Conservation (phyloP, 2,888 invertebrate species). For the Sminthurinus aureus region DNA sequence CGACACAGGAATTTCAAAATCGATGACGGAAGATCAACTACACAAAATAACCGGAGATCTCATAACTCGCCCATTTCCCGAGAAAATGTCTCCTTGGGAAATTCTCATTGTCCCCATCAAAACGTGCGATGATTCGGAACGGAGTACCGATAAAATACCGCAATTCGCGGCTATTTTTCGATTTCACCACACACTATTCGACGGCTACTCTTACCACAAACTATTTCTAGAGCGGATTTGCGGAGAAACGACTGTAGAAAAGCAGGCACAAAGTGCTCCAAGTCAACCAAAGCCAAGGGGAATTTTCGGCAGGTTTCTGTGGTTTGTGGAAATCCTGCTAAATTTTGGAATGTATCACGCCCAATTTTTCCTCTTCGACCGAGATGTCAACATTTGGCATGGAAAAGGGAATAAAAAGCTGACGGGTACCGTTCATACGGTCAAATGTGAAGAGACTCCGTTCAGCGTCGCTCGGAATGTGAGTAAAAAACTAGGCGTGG, state of each 20-base stretch:
- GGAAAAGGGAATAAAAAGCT: neutral
- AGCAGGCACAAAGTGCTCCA: neutral
- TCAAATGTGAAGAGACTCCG: neutral
- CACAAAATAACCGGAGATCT: neutral
- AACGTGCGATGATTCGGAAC: neutral
- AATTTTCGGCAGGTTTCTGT: neutral
- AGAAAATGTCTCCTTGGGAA: slow-evolving; percentile 9
- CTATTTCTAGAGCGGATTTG: neutral
- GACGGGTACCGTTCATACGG: neutral
- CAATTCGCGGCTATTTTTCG: slow-evolving; percentile 17
- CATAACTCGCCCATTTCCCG: neutral
- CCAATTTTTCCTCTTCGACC: neutral
- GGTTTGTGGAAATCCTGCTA: too few relatives aligned
- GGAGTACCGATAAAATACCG: neutral
- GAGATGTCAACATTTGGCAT: slow-evolving; percentile 8
- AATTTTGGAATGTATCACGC: neutral
- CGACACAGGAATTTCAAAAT: too few relatives aligned
- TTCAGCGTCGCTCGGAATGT: slow-evolving; percentile 8
- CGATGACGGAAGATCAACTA: neutral
- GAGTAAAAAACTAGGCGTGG: slow-evolving; percentile 6
- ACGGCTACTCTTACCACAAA: slow-evolving; percentile 5
- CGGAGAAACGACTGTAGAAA: neutral
- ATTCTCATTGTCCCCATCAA: neutral
- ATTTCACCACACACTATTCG: slow-evolving; percentile 15
- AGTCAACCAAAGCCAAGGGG: too few relatives aligned